Percentiles rank a stretch among this genome's conserved stretches.
Evolutionary conservation across 2,113 vertebrate species (phyloP).

Genomic region (Oryzias woworae): DNA sequence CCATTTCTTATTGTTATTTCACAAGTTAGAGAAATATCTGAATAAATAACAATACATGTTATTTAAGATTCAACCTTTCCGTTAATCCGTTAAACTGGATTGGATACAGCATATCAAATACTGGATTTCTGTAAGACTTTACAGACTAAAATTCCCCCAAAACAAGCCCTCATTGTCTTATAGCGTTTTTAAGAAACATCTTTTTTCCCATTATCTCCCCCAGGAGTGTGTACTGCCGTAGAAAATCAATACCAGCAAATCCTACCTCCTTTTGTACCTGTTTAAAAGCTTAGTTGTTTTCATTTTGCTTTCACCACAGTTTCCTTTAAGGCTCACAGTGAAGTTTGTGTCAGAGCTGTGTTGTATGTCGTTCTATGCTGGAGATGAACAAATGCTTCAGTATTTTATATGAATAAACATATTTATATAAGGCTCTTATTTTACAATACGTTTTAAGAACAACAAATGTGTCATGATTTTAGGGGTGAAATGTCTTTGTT

Average conservation of each 20-base stretch:
- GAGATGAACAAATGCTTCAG: slow-evolving; percentile 42
- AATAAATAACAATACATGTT: too few relatives aligned
- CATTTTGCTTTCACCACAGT: slow-evolving; percentile 17
- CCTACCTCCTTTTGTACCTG: slow-evolving; percentile 23
- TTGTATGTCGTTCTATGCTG: slow-evolving; percentile 12
- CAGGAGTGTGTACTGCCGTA: slow-evolving; percentile 26
- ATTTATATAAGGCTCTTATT: slow-evolving; percentile 57
- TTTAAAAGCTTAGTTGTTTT: slow-evolving; percentile 2
- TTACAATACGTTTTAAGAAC: too few relatives aligned
- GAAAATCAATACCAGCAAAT: slow-evolving; percentile 54
- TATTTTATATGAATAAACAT: slow-evolving; percentile 70
- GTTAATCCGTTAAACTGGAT: slow-evolving; percentile 10
- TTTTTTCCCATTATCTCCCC: slow-evolving; percentile 12
- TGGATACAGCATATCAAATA: slow-evolving; percentile 8
- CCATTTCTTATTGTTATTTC: too few relatives aligned
- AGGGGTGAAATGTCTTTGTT: too few relatives aligned
- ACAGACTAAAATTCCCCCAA: slow-evolving; percentile 22
- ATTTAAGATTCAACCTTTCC: background rate
- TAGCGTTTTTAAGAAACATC: background rate
- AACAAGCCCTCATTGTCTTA: slow-evolving; percentile 24
- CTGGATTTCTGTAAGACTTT: slow-evolving; percentile 17
- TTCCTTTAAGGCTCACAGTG: slow-evolving; percentile 46
- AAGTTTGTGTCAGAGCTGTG: slow-evolving; percentile 22
- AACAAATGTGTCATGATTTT: too few relatives aligned
- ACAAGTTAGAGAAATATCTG: too few relatives aligned